Conservation (phyloP, 2,888 invertebrate genomes). For the Alloplasta piceator region DNA sequence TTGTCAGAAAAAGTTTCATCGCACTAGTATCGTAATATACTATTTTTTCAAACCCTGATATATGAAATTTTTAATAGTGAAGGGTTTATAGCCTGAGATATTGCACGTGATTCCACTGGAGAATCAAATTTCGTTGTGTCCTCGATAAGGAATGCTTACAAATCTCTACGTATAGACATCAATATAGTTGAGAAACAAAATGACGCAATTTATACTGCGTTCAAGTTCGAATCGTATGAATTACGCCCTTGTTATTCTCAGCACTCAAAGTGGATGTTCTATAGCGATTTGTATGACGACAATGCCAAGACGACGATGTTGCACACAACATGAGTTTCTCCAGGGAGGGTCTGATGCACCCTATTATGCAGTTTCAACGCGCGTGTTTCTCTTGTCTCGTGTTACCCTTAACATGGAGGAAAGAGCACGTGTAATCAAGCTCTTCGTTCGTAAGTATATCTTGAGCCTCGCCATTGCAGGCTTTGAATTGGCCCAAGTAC, state of each 20-base stretch:
- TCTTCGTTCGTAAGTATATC: neutral
- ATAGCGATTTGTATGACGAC: conserved; percentile 7
- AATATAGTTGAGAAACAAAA: too few relatives aligned
- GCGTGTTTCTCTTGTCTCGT: neutral
- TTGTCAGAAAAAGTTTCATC: too few relatives aligned
- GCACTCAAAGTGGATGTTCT: neutral
- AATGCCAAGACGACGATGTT: conserved; percentile 7
- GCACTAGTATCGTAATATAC: too few relatives aligned
- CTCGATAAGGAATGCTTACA: conserved; percentile 39
- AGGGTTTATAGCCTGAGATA: conserved; percentile 27
- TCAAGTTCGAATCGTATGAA: too few relatives aligned
- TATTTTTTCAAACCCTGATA: too few relatives aligned
- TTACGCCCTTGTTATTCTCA: neutral
- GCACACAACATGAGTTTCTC: conserved; percentile 13
- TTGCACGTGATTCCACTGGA: conserved; percentile 41
- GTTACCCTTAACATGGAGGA: neutral
- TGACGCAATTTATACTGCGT: too few relatives aligned
- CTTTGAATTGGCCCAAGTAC: too few relatives aligned
- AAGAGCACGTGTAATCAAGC: neutral
- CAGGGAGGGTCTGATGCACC: neutral
- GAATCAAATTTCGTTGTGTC: conserved; percentile 53
- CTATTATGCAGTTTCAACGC: conserved; percentile 14
- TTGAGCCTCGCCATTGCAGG: too few relatives aligned
- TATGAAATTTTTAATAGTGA: too few relatives aligned
- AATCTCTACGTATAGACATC: neutral